Percentiles rank a stretch among this genome's conserved stretches.
Conservation (phyloP, 2,113 vertebrate genomes). For the Nesogale talazaci region DNA sequence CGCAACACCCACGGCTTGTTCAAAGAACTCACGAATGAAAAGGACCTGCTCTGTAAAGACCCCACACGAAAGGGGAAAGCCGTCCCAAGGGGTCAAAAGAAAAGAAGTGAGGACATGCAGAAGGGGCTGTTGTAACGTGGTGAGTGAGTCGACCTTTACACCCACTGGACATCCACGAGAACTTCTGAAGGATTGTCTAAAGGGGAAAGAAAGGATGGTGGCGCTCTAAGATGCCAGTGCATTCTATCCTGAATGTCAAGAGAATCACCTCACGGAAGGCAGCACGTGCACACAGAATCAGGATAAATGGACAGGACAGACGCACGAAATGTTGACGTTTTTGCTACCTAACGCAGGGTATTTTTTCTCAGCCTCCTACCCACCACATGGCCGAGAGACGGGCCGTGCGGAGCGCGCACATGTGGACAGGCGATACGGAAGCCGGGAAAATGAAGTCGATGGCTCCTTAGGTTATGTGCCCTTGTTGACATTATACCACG, state of each 20-base stretch:
- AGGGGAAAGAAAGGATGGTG: neutral
- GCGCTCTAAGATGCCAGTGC: neutral
- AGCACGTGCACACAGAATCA: neutral
- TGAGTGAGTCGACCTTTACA: conserved; percentile 12
- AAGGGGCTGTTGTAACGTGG: neutral
- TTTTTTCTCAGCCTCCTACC: neutral
- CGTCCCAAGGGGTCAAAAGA: neutral
- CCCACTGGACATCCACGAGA: neutral
- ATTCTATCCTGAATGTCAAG: neutral
- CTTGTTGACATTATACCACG: neutral
- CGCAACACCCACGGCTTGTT: neutral
- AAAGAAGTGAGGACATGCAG: neutral
- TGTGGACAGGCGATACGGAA: neutral
- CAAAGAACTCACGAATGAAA: conserved; percentile 8
- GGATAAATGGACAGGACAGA: neutral
- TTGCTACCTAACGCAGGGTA: neutral
- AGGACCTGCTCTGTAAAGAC: conserved; percentile 22
- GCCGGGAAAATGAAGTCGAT: neutral
- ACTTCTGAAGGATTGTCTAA: conserved; percentile 51
- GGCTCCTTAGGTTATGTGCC: neutral
- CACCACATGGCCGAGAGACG: neutral
- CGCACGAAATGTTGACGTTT: neutral
- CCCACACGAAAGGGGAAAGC: neutral
- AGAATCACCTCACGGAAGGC: conserved; percentile 43
- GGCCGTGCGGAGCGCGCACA: neutral